These are phyloP conservation scores for Tiliqua scincoides DNA, from an alignment of 2,113 vertebrate genomes.

Conservation along the genomic window DNA sequence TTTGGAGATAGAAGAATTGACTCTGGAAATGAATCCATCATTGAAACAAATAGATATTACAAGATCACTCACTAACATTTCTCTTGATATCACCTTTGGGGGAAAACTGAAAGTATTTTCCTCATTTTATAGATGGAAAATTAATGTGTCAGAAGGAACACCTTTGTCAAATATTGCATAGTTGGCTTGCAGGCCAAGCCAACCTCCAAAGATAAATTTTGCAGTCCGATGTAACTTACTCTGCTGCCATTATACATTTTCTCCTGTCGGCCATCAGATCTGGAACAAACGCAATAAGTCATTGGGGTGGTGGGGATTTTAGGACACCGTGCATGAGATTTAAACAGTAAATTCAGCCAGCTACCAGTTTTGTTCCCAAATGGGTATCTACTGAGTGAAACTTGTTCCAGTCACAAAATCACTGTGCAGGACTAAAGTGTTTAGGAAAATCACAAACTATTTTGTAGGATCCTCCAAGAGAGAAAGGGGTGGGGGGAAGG, in stretches of 20 bases:
- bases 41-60: background rate
- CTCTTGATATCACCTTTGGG: accelerated
- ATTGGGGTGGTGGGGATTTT: background rate
- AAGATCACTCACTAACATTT: background rate
- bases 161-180: background rate
- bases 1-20: background rate
- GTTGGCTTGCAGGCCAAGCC: background rate
- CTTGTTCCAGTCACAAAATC: background rate
- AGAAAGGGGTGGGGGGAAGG: background rate
- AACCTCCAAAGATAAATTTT: background rate
- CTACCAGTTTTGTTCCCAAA: background rate
- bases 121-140: background rate
- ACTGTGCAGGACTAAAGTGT: slow-evolving; percentile 10
- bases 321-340: background rate
- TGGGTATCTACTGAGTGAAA: background rate
- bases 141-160: background rate
- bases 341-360: background rate
- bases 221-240: background rate
- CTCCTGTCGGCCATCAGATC: background rate
- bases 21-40: background rate
- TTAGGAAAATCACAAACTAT: background rate
- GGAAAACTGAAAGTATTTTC: background rate
- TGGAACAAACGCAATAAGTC: background rate
- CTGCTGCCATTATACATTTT: background rate
- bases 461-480: background rate